phyloP scores from a whole-genome alignment of 1,140 invertebrate genomes.

The Ceratina japonica region DNA sequence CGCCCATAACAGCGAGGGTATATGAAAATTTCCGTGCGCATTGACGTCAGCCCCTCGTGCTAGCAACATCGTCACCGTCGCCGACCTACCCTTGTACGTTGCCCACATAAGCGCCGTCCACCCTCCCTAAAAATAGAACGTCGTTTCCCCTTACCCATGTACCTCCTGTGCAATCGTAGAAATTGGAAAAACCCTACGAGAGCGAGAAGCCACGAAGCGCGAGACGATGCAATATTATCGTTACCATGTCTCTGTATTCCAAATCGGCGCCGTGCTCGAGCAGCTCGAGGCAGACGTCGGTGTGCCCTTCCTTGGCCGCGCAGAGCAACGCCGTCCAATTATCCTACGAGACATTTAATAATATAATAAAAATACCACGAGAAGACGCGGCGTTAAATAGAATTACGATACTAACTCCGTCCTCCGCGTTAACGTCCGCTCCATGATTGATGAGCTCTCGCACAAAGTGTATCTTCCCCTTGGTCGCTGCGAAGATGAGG shows the following conservation, averaged over 20 bases:
- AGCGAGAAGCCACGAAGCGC: too few species aligned
- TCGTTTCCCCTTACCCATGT: background rate
- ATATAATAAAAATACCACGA: background rate
- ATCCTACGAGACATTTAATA: conserved; percentile 81
- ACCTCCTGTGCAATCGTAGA: background rate
- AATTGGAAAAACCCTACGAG: background rate
- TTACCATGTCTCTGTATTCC: conserved; percentile 95
- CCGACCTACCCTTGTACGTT: conserved; percentile 93
- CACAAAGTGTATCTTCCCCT: conserved; percentile 90
- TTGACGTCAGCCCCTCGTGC: conserved; percentile 95
- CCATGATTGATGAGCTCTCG: conserved; percentile 90
- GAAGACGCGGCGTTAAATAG: background rate
- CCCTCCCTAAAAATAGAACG: conserved; percentile 85
- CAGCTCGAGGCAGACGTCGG: conserved; percentile 89
- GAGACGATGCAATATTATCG: conserved; percentile 56
- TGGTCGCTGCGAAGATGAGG: conserved; percentile 92
- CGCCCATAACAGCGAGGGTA: conserved; percentile 96
- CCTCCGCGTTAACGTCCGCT: conserved; percentile 94
- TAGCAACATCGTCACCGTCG: conserved; percentile 90
- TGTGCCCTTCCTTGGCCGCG: conserved; percentile 93
- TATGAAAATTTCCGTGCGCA: conserved; percentile 97
- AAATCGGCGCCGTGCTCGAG: conserved; percentile 92
- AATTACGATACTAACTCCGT: conserved; percentile 82
- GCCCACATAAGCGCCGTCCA: conserved; percentile 99
- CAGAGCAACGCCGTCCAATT: conserved; percentile 95